Conservation (phyloP, 1,140 invertebrate species). For the Drosophila sp. region DNA sequence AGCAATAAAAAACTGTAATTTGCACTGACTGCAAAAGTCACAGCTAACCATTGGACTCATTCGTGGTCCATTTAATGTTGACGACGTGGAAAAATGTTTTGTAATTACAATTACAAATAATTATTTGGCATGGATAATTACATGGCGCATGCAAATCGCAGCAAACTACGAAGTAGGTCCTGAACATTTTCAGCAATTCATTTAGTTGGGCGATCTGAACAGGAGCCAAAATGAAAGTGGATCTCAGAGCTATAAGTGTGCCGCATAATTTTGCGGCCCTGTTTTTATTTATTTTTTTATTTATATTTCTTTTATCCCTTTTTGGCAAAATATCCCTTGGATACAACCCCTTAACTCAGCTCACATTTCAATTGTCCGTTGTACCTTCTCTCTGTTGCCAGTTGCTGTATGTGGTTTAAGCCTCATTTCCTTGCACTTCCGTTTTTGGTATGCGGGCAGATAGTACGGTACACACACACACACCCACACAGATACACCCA, state of each 20-base stretch:
- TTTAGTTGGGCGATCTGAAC: conserved; percentile 17
- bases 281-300: not conserved
- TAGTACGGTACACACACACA: conserved; percentile 41
- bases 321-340: no score
- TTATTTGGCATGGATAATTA: conserved; percentile 76
- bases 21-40: no score
- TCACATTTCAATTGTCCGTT: conserved; percentile 71
- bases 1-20: no score
- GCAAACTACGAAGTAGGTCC: conserved; percentile 56
- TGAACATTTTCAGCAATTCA: conserved; percentile 55
- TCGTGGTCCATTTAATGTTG: conserved; percentile 54
- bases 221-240: not conserved
- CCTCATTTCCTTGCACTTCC: conserved; percentile 78
- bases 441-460: conserved; percentile 67
- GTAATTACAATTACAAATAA: no score
- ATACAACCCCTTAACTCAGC: conserved; percentile 32
- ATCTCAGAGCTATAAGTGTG: conserved; percentile 10
- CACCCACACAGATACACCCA: not conserved
- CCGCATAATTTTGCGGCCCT: conserved; percentile 64
- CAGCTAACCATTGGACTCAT: not conserved
- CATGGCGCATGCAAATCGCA: conserved; percentile 55
- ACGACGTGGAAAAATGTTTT: conserved; percentile 73
- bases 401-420: conserved; percentile 72
- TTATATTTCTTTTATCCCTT: not conserved
- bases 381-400: conserved; percentile 22